These are phyloP conservation scores for Uropsilus gracilis DNA, from an alignment of 2,113 vertebrate species.

Conservation along the genomic window DNA sequence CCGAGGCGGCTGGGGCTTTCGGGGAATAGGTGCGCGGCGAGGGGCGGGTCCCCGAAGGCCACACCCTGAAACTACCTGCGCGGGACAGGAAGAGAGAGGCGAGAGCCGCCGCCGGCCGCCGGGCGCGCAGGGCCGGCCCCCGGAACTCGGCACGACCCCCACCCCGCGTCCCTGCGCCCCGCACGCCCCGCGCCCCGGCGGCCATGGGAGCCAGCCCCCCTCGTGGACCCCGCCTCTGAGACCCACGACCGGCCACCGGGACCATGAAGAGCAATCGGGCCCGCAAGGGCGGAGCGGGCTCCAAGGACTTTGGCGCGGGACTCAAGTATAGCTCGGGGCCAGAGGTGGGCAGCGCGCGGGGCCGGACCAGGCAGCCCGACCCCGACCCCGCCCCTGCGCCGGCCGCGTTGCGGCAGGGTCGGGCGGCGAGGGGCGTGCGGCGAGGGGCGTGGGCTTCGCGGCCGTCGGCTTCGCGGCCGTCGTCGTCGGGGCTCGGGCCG, in stretches of 20 bases:
- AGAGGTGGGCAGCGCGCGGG: constrained; percentile 57
- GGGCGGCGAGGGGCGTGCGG: not conserved
- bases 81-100: constrained; percentile 18
- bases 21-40: not conserved
- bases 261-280: constrained; percentile 69
- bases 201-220: constrained; percentile 63
- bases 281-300: constrained; percentile 22
- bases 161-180: not conserved
- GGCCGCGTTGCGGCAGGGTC: not conserved
- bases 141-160: not conserved
- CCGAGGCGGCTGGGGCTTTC: not conserved
- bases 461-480: not conserved
- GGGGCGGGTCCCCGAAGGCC: constrained; percentile 48
- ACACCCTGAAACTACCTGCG: constrained; percentile 81
- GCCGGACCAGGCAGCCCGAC: not conserved
- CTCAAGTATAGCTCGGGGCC: constrained; percentile 72
- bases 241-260: not conserved
- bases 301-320: constrained; percentile 34
- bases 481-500: not conserved
- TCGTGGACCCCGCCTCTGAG: constrained; percentile 42
- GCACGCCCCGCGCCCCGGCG: not conserved
- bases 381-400: too few species aligned
- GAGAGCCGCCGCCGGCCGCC: not conserved
- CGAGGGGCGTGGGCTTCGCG: not conserved
- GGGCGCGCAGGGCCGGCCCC: constrained; percentile 14